Percentiles rank a stretch among this genome's conserved stretches.
These are phyloP conservation scores for Sebastes aleutianus DNA, from an alignment of 2,797 vertebrate species.

Conservation along the genomic window DNA sequence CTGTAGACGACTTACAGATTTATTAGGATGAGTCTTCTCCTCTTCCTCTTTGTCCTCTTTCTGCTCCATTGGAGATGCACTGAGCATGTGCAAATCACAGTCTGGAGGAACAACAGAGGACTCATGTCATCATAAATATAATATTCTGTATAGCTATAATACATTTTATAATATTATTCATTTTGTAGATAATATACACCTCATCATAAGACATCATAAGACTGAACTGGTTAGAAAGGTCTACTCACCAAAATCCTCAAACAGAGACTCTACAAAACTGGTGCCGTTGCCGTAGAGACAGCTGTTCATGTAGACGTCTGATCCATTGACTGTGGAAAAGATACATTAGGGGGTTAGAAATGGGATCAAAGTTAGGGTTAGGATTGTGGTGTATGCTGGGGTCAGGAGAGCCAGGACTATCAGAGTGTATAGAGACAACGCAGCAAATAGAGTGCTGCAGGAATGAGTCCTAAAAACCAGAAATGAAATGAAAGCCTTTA, in stretches of 20 bases:
- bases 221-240: neutral
- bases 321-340: conserved; percentile 83
- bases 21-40: conserved; percentile 68
- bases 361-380: conserved; percentile 12
- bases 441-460: neutral
- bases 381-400: neutral
- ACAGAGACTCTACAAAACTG: conserved; percentile 98
- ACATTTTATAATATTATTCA: neutral
- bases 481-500: no score
- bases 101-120: conserved; percentile 75
- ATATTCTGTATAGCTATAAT: neutral
- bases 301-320: conserved; percentile 94
- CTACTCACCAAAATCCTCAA: conserved; percentile 93
- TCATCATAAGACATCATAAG: neutral
- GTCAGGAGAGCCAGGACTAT: conserved; percentile 4
- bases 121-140: neutral
- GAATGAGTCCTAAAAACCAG: no score
- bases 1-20: conserved; percentile 72
- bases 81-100: conserved; percentile 92
- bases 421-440: neutral
- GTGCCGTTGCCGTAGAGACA: conserved; percentile 93
- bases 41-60: conserved; percentile 76
- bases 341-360: conserved; percentile 24
- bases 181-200: neutral
- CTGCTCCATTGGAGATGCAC: conserved; percentile 89